phyloP scores from a whole-genome alignment of 2,888 invertebrate genomes.

The Teleiodes luculella region DNA sequence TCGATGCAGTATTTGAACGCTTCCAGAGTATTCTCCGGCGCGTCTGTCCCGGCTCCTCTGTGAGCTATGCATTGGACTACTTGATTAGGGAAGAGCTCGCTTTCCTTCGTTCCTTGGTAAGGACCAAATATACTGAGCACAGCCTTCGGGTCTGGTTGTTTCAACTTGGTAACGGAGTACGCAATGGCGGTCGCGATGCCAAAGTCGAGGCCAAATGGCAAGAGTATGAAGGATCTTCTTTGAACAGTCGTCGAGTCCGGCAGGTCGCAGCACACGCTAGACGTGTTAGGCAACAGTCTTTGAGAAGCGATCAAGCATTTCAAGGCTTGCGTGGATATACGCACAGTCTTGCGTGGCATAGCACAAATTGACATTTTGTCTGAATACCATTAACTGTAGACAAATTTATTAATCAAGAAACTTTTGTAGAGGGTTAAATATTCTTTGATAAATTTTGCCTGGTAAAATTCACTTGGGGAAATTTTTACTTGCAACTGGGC shows the following conservation, averaged over 20 bases:
- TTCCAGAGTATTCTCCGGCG: conserved; percentile 87
- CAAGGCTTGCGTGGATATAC: background rate
- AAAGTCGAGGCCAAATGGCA: conserved; percentile 64
- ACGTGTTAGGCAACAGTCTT: background rate
- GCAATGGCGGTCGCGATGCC: conserved; percentile 53
- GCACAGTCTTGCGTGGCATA: background rate
- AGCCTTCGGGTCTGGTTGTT: conserved; percentile 56
- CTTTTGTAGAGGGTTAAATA: no score
- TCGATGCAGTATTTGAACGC: conserved; percentile 85
- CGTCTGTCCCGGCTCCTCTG: conserved; percentile 86
- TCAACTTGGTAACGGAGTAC: conserved; percentile 56
- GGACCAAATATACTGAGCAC: conserved; percentile 76
- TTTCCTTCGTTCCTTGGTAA: conserved; percentile 62
- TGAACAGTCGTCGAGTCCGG: background rate
- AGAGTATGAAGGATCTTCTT: conserved; percentile 23
- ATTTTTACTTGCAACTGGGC: background rate
- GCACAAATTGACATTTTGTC: background rate
- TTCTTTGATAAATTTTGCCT: background rate
- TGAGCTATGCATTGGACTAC: conserved; percentile 84
- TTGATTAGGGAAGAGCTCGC: conserved; percentile 57
- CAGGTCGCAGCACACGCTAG: background rate
- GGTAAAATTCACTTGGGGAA: background rate
- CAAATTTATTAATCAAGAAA: no score
- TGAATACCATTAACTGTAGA: background rate
- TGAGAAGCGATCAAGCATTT: background rate